Conservation (phyloP, 2,113 vertebrate species). For the Halichoerus grypus region DNA sequence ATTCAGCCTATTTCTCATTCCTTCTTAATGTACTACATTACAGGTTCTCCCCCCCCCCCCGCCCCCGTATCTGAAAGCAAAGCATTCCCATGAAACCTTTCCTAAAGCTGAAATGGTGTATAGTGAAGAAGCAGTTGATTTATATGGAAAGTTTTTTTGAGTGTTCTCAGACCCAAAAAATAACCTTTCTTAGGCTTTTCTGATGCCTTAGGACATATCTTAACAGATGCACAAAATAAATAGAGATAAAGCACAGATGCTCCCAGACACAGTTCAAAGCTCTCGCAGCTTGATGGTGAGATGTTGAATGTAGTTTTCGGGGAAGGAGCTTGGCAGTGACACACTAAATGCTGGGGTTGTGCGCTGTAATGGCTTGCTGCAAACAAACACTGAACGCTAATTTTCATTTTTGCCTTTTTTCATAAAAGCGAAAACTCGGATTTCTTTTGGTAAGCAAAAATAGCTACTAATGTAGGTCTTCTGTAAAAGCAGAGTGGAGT, state of each 20-base stretch:
- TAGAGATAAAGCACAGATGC: neutral
- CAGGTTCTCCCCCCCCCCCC: neutral
- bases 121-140: neutral
- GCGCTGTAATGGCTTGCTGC: neutral
- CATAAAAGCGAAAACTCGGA: neutral
- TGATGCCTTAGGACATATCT: neutral
- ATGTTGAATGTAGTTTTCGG: neutral
- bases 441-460: neutral
- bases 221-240: neutral
- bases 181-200: neutral
- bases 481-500: neutral
- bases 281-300: neutral
- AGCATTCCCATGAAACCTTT: neutral
- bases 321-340: neutral
- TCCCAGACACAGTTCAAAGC: neutral
- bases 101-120: neutral
- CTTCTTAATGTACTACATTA: neutral
- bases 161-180: neutral
- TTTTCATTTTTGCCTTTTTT: neutral
- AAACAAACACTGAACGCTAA: neutral
- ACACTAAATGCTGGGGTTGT: neutral
- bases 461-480: neutral
- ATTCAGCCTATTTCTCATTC: neutral
- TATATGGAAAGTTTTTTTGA: neutral
- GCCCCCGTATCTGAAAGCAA: neutral